Evolutionary conservation across 2,113 vertebrate species (phyloP), one percentile per base, ranked within the genome.

Genomic region (Chionomys nivalis): DNA sequence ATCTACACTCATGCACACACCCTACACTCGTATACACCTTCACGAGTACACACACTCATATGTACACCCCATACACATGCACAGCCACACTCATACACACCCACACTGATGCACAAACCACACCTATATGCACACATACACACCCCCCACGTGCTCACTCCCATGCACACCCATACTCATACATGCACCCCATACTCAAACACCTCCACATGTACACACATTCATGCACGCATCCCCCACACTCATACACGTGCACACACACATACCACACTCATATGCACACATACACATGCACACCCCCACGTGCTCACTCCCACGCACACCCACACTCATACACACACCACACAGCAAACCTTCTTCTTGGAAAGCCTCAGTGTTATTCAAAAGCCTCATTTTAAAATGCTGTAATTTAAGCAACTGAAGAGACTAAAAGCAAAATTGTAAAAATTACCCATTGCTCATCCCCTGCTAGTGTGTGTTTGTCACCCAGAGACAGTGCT

Each of bases 341-440:
- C 75, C 24, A 31, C n/a, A 83, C 0, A 28, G 17, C 52, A 83
- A 42, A 12, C 63, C 42, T 85, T 92, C 28, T 24, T 68, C 23
- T 23, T 47, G 2, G 68, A 47, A 94, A 86, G 7, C 36, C 42
- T 93, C 31, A 47, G 16, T 24, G 65, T 65, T 47, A 79, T 87
- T 92, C 39, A 65, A 89, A 82, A 58, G 10, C 63, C 31, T 94
- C 49, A 61, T 66, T 92, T 61, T 81, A 95, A 91, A 94, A 47
- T 44, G 58, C 63, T 61, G 23, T 66, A 85, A 55, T 88, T 68
- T 77, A 92, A 73, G 81, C 70, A 55, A 93, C 49, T 42, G 63
- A 63, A 61, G 65, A 89, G 31, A 93, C 76, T 82, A 87, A 96
- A 97, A 94, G 39, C 81, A 89, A 12, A 96, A 66, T 33, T 85